Conservation (phyloP, 2,113 vertebrate species). For the Peromyscus maniculatus region DNA sequence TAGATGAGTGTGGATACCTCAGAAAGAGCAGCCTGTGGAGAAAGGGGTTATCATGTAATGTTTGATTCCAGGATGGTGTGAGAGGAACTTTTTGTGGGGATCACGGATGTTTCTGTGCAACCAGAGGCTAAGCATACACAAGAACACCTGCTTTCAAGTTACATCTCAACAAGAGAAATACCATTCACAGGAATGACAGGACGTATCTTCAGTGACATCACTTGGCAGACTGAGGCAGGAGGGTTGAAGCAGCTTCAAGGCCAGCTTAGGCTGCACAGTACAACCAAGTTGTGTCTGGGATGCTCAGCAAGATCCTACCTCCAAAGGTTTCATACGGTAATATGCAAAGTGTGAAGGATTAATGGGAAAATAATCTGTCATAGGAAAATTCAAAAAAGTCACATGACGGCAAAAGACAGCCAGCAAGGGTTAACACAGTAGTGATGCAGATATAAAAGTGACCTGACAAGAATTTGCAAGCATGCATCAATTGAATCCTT, state of each 20-base stretch:
- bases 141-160: neutral
- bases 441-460: slow-evolving; percentile 1
- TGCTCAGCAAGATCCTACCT: neutral
- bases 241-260: neutral
- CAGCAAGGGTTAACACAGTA: neutral
- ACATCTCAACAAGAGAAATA: neutral
- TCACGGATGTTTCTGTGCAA: neutral
- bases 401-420: neutral
- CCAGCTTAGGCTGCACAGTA: too few species aligned
- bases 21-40: neutral
- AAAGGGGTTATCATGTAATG: neutral
- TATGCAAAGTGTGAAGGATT: neutral
- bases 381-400: neutral
- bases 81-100: neutral
- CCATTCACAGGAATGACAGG: neutral
- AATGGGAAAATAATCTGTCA: slow-evolving; percentile 6
- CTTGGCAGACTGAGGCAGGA: neutral
- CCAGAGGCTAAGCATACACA: neutral
- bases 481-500: neutral
- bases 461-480: neutral
- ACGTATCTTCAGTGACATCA: neutral
- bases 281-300: too few species aligned
- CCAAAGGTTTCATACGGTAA: neutral
- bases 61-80: neutral
- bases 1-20: neutral